Conservation (phyloP, 2,797 vertebrate species). For the Rousettus madagascariensis region DNA sequence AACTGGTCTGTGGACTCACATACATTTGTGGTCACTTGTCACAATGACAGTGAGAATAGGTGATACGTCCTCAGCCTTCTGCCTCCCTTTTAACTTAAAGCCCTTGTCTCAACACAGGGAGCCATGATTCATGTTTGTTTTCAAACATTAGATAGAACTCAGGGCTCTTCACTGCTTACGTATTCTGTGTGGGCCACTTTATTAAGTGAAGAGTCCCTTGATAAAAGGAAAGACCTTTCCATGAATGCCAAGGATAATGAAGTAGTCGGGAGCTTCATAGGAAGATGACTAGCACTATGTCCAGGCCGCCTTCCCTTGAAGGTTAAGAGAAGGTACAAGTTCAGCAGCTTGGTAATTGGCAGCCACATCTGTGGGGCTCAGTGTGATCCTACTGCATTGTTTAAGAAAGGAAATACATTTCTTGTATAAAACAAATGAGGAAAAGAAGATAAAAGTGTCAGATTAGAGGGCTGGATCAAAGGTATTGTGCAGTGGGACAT, state of each 20-base stretch:
- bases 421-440: not conserved
- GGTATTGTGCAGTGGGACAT: not conserved
- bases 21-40: constrained; percentile 26
- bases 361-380: not conserved
- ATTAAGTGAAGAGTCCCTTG: constrained; percentile 1
- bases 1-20: not conserved
- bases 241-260: constrained; percentile 35
- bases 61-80: not conserved
- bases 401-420: constrained; percentile 38
- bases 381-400: not conserved
- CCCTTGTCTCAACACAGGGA: not conserved
- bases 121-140: constrained; percentile 24
- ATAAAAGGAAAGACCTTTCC: constrained; percentile 41
- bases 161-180: not conserved
- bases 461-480: not conserved
- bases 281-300: not conserved
- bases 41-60: not conserved
- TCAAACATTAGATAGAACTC: not conserved
- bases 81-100: constrained; percentile 7
- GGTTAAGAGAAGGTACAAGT: not conserved
- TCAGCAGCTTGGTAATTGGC: not conserved
- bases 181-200: not conserved
- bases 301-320: not conserved
- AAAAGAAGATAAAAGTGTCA: not conserved
- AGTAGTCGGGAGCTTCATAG: not conserved